phyloP scores from a whole-genome alignment of 2,797 vertebrate species.

The Hypotaenidia philippensis region DNA sequence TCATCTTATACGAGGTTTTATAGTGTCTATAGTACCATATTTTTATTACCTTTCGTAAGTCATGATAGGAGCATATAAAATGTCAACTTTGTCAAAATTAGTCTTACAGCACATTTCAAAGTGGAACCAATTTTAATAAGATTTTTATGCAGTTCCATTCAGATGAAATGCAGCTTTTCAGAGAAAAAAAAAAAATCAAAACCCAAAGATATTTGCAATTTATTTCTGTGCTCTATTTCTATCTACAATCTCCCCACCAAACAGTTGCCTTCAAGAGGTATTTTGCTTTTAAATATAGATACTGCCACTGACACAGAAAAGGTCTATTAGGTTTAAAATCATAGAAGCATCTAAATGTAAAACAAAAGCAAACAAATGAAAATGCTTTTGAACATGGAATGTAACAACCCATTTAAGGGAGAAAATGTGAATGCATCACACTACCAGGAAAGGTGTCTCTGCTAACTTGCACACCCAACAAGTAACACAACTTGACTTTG shows the following conservation, averaged over 20 bases:
- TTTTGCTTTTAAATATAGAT: not conserved
- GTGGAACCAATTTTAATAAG: conserved; percentile 10
- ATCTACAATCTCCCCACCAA: not conserved
- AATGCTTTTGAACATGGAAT: not conserved
- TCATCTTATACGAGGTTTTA: conserved; percentile 40
- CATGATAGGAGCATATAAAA: conserved; percentile 19
- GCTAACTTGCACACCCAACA: not conserved
- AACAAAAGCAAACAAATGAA: not conserved
- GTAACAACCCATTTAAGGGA: not conserved
- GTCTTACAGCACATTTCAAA: conserved; percentile 14
- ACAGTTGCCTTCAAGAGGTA: not conserved
- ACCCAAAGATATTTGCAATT: not conserved
- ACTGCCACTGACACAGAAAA: not conserved
- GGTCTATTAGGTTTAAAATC: not conserved
- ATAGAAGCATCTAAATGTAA: not conserved
- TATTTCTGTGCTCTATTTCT: not conserved
- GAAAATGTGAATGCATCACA: not conserved
- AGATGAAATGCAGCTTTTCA: not conserved
- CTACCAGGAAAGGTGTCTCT: not conserved
- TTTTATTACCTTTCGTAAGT: conserved; percentile 40
- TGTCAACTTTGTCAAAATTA: conserved; percentile 5
- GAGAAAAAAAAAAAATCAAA: not conserved
- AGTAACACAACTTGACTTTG: not conserved
- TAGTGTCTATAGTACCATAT: not conserved
- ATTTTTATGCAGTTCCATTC: conserved; percentile 20